Evolutionary conservation across 64 coral and sea anemone genomes (phyloP).

Genomic region (Stylophora pistillata): DNA sequence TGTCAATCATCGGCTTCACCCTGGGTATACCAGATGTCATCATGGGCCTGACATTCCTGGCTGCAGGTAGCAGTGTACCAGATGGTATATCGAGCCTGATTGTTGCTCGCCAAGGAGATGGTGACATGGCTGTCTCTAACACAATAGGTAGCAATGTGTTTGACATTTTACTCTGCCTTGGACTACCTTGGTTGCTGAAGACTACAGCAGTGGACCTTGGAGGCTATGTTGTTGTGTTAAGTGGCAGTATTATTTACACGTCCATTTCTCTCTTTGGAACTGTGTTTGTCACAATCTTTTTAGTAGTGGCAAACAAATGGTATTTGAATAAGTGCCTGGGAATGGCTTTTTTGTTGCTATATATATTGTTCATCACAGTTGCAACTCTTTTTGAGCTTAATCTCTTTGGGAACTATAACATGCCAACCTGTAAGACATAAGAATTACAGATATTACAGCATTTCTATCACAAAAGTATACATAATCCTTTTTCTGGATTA

Average conservation of each 20-base stretch:
- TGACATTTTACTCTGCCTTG: slow-evolving; percentile 81
- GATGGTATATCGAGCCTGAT: slow-evolving; percentile 87
- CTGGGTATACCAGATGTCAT: slow-evolving; percentile 87
- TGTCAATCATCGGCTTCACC: slow-evolving; percentile 86
- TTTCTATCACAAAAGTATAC: neutral
- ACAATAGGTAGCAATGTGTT: slow-evolving; percentile 91
- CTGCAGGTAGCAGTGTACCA: slow-evolving; percentile 89
- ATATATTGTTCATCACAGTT: slow-evolving; percentile 76
- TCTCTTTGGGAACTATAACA: slow-evolving; percentile 75
- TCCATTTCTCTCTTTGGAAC: slow-evolving; percentile 83
- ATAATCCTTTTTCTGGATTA: too few species aligned
- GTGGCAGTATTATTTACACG: slow-evolving; percentile 82
- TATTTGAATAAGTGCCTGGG: slow-evolving; percentile 72
- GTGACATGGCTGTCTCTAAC: slow-evolving; percentile 93
- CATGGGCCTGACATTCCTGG: slow-evolving; percentile 88
- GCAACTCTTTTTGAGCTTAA: slow-evolving; percentile 90
- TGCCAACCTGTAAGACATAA: slow-evolving; percentile 50
- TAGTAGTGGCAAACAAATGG: slow-evolving; percentile 71
- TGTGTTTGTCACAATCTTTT: slow-evolving; percentile 57
- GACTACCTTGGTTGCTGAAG: slow-evolving; percentile 83
- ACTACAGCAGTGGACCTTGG: slow-evolving; percentile 59
- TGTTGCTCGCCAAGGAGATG: slow-evolving; percentile 86
- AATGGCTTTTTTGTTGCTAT: slow-evolving; percentile 63
- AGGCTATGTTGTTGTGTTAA: slow-evolving; percentile 54
- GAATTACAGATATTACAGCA: neutral